Evolutionary conservation across 35 echinoderm and acorn worm species (phyloP), one percentile per base, ranked within the genome.

Genomic region (Lytechinus pictus): DNA sequence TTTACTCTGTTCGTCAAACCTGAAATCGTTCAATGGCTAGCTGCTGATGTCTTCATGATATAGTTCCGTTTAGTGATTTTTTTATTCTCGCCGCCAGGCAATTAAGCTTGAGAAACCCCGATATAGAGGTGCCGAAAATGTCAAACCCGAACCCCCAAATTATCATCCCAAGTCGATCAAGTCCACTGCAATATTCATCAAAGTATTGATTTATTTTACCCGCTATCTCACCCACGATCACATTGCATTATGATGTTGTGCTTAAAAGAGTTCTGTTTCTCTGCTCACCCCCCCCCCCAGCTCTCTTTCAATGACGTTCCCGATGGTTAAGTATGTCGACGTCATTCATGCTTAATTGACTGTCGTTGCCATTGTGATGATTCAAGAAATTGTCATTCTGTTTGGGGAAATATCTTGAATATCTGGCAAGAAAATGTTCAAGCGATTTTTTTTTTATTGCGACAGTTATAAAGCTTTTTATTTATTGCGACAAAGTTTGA

Each of bases 61-160:
- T 12, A 79, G 0, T 58, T 79, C 19, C n/a, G 16, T 79, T 24
- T 16, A 24, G 19, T 24, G 66, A 79, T 24, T 79, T 79, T 24
- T 79, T 8, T n/a, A n/a, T 12, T 60, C 66, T 79, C 66, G 21
- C 66, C 8, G 16, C 14, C 5, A 24, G 66, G 66, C 66, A 79
- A 79, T 9, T 7, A 44, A 44, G 33, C 33, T 79, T 16, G 21
- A 79, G 66, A 79, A 24, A 19, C n/a, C 66, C 66, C 66, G 66
- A 79, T 79, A 79, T 79, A 79, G 66, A 79, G n/a, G 66, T 79
- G 66, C 66, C 66, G 66, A 79, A 79, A 79, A 79, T 79, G 66
- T 79, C 66, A 79, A 79, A 79, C 19, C 66, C 21, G 66, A 79
- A 79, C 66, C 66, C 56, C 66, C 66, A 79, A 79, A 79, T 79